These are phyloP conservation scores for Bergia puertoricense DNA, from an alignment of 92 coral and sea anemone genomes.

Conservation along the genomic window DNA sequence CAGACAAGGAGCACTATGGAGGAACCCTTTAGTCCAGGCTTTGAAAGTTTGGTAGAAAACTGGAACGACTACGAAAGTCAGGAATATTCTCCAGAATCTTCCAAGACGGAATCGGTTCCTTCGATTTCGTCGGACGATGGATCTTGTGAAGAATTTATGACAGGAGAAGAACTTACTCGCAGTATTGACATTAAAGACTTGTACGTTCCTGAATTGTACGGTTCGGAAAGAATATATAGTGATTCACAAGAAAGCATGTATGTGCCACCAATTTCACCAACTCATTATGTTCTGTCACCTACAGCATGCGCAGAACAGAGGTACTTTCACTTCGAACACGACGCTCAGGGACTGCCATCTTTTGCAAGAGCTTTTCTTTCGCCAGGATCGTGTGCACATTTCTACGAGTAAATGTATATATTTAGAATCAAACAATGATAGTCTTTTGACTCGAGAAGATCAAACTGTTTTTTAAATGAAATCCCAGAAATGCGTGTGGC, in stretches of 20 bases:
- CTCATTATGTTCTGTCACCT: slow-evolving; percentile 79
- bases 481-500: neutral
- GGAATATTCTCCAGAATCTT: slow-evolving; percentile 52
- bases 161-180: slow-evolving; percentile 97
- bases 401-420: slow-evolving; percentile 20
- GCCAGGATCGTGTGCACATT: slow-evolving; percentile 63
- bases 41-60: slow-evolving; percentile 66
- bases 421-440: slow-evolving; percentile 1
- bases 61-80: slow-evolving; percentile 71
- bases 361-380: slow-evolving; percentile 88
- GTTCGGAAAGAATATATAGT: slow-evolving; percentile 68
- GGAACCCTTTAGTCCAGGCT: slow-evolving; percentile 49
- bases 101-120: slow-evolving; percentile 66
- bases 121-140: slow-evolving; percentile 73
- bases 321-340: slow-evolving; percentile 83
- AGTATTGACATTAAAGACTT: slow-evolving; percentile 94
- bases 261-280: slow-evolving; percentile 82
- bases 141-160: slow-evolving; percentile 86
- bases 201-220: slow-evolving; percentile 90
- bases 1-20: slow-evolving; percentile 60
- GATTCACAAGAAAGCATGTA: slow-evolving; percentile 68
- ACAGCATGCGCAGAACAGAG: slow-evolving; percentile 65
- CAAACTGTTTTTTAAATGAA: slow-evolving; percentile 3
- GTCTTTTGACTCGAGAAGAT: slow-evolving; percentile 4
- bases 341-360: slow-evolving; percentile 78